Conservation (phyloP, 1,140 invertebrate genomes). For the Heliothis virescens region DNA sequence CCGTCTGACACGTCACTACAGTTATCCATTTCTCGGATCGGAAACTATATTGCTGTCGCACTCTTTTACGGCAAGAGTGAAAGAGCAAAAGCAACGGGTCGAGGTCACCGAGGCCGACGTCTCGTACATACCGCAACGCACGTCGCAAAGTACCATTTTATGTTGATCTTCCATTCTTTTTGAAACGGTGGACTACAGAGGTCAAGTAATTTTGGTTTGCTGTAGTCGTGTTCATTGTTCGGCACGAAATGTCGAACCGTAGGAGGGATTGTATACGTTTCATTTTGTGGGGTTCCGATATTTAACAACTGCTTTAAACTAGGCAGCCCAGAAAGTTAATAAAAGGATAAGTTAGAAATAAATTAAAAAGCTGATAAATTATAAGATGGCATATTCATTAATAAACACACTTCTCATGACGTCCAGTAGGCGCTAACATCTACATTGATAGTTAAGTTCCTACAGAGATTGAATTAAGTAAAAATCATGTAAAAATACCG, state of each 20-base stretch:
- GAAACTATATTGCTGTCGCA: conserved; percentile 60
- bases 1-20: conserved; percentile 66
- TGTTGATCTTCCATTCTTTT: conserved; percentile 42
- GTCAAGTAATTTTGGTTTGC: neutral
- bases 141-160: conserved; percentile 44
- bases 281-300: neutral
- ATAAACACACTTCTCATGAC: neutral
- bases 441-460: too few species aligned
- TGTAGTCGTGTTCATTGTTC: conserved; percentile 24
- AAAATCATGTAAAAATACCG: too few species aligned
- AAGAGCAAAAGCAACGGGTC: conserved; percentile 52
- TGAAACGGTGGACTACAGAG: neutral
- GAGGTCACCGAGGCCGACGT: conserved; percentile 71
- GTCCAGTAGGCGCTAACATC: neutral
- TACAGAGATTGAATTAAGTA: too few species aligned
- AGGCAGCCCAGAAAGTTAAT: too few species aligned
- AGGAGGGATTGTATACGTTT: conserved; percentile 37
- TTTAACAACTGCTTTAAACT: too few species aligned
- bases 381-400: neutral
- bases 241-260: conserved; percentile 28
- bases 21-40: conserved; percentile 71
- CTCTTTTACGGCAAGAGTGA: conserved; percentile 53
- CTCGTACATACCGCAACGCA: conserved; percentile 47
- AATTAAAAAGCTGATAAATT: too few species aligned
- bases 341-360: too few species aligned